These are phyloP conservation scores for Trimorus sp. DNA, from an alignment of 2,888 invertebrate species.

Conservation along the genomic window DNA sequence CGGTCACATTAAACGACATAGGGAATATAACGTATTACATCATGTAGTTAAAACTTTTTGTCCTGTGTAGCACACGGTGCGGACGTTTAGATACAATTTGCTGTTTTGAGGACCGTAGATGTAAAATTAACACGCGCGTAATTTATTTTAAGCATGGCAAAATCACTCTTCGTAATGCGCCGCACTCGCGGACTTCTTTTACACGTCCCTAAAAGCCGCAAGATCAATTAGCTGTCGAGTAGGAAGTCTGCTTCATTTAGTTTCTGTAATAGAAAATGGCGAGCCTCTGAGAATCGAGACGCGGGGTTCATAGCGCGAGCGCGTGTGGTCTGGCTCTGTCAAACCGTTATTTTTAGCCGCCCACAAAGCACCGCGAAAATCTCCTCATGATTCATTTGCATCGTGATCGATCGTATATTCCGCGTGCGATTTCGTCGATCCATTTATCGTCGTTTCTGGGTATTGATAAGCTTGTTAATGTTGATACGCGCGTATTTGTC, in stretches of 20 bases:
- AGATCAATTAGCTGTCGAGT: slow-evolving; percentile 70
- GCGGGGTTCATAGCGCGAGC: slow-evolving; percentile 53
- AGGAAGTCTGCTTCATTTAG: slow-evolving; percentile 71
- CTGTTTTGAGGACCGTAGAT: slow-evolving; percentile 64
- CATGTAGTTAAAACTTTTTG: slow-evolving; percentile 7
- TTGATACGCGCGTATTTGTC: too few species aligned
- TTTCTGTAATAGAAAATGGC: slow-evolving; percentile 68
- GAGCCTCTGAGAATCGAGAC: slow-evolving; percentile 64
- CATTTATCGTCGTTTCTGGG: too few species aligned
- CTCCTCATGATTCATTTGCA: slow-evolving; percentile 39
- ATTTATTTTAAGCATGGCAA: slow-evolving; percentile 67
- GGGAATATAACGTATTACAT: not conserved
- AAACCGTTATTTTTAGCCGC: slow-evolving; percentile 61
- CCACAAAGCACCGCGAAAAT: slow-evolving; percentile 50
- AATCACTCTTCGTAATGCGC: slow-evolving; percentile 66
- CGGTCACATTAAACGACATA: not conserved
- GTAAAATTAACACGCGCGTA: slow-evolving; percentile 67
- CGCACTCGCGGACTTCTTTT: slow-evolving; percentile 66
- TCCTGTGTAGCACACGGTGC: not conserved
- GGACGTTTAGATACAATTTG: slow-evolving; percentile 66
- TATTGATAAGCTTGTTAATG: too few species aligned
- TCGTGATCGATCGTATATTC: slow-evolving; percentile 33
- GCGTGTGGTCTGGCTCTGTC: slow-evolving; percentile 65
- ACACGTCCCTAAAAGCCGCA: slow-evolving; percentile 66
- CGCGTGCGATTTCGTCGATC: slow-evolving; percentile 4